Evolutionary conservation across 2,888 invertebrate species (phyloP), one percentile per base, ranked within the genome.

Genomic region (Thysanoteuthis rhombus): DNA sequence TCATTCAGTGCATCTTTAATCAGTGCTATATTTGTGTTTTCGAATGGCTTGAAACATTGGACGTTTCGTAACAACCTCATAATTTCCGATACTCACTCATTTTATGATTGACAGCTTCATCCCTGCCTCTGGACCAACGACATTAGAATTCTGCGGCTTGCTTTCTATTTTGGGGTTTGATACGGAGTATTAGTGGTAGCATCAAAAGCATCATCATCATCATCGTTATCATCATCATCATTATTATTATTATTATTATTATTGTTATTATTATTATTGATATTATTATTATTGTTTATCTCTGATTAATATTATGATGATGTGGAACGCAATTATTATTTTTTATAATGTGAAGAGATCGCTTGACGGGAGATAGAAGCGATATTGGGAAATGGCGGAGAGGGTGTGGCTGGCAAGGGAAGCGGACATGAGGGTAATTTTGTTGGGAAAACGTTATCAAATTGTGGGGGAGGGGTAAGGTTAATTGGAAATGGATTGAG

Each of bases 401-500:
- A 36, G n/a, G 0, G 36, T 36, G 10, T 16, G 10, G 75, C n/a
- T 12, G 75, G 75, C 16, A 12, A 36, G 12, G 16, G 1, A n/a
- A 75, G n/a, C 75, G n/a, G n/a, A n/a, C 75, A n/a, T 10, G 75
- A 36, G 75, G n/a, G 75, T 75, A 75, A 75, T 36, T 75, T 75
- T 75, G 75, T 75, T 36, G 36, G 75, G n/a, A 12, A 75, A 75
- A 75, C 16, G 75, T 75, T 75, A 75, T 75, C 75, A n/a, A 16
- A n/a, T n/a, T n/a, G 75, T 75, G 75, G 75, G 75, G 75, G n/a
- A 12, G 75, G n/a, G 36, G 75, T 25, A 75, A 75, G 75, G 75
- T 75, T 75, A 75, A 75, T 75, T 75, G 75, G 75, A 75, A 75
- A 75, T 75, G 75, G 75, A 75, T 75, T 75, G n/a, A n/a, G 75